Evolutionary conservation across 1,140 invertebrate species (phyloP).

Genomic region (Ephestia elutella): DNA sequence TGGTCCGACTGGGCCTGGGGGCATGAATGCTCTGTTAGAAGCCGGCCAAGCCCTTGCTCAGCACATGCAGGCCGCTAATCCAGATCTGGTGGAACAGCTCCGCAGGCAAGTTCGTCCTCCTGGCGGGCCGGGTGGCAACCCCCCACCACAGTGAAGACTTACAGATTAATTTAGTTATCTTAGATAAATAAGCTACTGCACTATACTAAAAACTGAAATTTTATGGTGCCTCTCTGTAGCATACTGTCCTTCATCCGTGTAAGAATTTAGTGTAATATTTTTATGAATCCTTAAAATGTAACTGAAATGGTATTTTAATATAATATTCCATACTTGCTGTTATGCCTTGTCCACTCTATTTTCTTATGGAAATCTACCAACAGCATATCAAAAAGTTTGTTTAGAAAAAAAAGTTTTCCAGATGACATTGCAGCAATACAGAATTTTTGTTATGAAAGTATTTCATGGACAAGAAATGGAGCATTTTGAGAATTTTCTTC

Average conservation of each 20-base stretch:
- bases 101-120: conserved; percentile 59
- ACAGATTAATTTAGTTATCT: neutral
- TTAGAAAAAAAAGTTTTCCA: too few species aligned
- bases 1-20: conserved; percentile 19
- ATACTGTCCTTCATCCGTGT: neutral
- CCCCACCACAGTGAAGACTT: conserved; percentile 25
- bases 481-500: too few species aligned
- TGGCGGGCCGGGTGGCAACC: conserved; percentile 22
- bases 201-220: neutral
- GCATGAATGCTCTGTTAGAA: conserved; percentile 58
- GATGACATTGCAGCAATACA: too few species aligned
- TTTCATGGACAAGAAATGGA: too few species aligned
- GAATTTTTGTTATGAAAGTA: too few species aligned
- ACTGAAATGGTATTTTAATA: too few species aligned
- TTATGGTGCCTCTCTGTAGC: neutral
- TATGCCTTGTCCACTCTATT: too few species aligned
- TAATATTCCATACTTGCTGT: too few species aligned
- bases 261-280: neutral
- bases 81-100: conserved; percentile 66
- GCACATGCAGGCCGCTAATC: conserved; percentile 69
- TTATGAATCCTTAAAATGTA: neutral
- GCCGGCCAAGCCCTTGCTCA: conserved; percentile 67
- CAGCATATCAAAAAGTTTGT: too few species aligned
- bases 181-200: conserved; percentile 2
- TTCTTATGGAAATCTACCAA: too few species aligned